Base-by-base conservation (phyloP, 2,888 invertebrate genomes). In the Heliconius ismenius region DNA sequence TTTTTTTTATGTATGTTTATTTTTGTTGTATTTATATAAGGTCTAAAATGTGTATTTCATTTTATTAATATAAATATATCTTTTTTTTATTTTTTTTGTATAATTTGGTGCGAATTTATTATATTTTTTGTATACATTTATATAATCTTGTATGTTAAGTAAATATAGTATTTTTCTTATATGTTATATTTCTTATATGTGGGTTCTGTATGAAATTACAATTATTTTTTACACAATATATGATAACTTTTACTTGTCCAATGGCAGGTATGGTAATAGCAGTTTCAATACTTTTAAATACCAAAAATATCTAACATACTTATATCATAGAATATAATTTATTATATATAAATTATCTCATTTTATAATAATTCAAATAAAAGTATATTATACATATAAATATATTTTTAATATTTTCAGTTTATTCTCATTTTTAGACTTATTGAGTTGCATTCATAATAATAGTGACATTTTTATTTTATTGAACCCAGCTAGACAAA, bases 101-200 rank as follows among this genome's bases (percentile, higher is more conserved):
- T 32, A 36, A 60, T 72, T 36, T 62, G 72, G 58, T 60, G 60
- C 72, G 15, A 10, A 60, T 72, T 72, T 72, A 39, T 36, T 60
- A 58, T 6, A 60, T 70, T 49, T 69, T 69, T 43, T 75, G 67
- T 77, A 63, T 79, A 77, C 49, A 74, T 68, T 43, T 63, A 26
- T 75, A 62, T 78, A 63, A 36, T 76, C 6, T 78, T 74, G 1
- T 58, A n/a, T 73, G 26, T 73, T 75, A 43, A 60, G 62, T 63
- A 60, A 73, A 74, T 67, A 65, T 65, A 4, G 1, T 72, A 60
- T 28, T 26, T 49, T 49, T 49, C 7, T 49, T 49, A 18, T 49
- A 18, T 49, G 43, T 43, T 43, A 49, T n/a, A n/a, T n/a, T n/a
- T n/a, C n/a, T n/a, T n/a, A 49, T 49, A 49, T 49, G 21, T 49